These are phyloP conservation scores for Equus quagga DNA, from an alignment of 2,113 vertebrate species.

Conservation along the genomic window DNA sequence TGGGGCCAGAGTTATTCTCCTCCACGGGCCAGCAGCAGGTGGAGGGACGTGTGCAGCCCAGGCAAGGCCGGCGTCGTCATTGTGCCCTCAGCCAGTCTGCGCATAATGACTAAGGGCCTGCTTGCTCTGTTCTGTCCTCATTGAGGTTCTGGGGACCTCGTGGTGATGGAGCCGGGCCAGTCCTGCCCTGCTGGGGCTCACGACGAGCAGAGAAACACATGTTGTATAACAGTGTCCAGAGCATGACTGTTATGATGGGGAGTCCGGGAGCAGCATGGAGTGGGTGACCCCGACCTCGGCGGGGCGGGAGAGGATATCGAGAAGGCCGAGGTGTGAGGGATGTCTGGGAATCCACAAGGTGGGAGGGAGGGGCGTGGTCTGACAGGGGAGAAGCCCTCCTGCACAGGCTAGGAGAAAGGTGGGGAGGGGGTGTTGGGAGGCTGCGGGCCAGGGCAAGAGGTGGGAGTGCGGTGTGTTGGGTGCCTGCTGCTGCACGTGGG, in stretches of 20 bases:
- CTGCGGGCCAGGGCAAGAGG: not conserved
- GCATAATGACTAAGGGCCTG: not conserved
- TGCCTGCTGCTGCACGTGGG: fast-evolving
- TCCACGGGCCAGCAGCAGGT: not conserved
- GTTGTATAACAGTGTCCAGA: not conserved
- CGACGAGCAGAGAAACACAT: not conserved
- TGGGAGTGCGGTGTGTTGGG: not conserved
- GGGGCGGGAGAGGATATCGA: not conserved
- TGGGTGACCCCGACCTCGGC: not conserved
- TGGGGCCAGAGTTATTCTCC: not conserved
- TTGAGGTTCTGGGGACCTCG: not conserved
- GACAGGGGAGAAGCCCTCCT: not conserved
- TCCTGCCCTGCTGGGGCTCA: not conserved
- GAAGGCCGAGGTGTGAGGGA: not conserved
- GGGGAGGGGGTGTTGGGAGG: not conserved
- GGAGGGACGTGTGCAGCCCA: not conserved
- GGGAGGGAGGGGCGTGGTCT: not conserved
- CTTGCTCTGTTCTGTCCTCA: fast-evolving
- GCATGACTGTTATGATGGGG: too few relatives aligned
- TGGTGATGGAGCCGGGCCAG: not conserved
- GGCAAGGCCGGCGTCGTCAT: not conserved
- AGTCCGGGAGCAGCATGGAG: fast-evolving
- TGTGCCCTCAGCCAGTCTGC: fast-evolving
- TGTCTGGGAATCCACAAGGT: not conserved
- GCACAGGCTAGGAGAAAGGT: not conserved